These are phyloP conservation scores for Periophthalmus magnuspinnatus DNA, from an alignment of 2,797 vertebrate species.

Conservation along the genomic window DNA sequence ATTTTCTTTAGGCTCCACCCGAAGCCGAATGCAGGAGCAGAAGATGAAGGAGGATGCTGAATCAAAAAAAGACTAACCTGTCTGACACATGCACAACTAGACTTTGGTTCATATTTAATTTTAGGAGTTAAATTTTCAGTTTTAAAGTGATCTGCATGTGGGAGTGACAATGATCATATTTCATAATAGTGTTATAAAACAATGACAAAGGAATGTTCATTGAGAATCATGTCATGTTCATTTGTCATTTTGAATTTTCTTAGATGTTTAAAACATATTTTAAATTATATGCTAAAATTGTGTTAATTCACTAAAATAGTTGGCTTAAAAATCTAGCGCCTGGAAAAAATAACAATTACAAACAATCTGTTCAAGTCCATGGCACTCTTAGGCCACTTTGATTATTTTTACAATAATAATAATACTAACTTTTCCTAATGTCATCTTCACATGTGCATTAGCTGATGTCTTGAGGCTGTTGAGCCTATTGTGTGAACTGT, in stretches of 20 bases:
- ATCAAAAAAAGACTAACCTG: conserved; percentile 76
- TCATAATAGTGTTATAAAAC: background rate
- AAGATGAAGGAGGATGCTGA: conserved; percentile 88
- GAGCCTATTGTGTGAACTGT: background rate
- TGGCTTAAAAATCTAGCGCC: background rate
- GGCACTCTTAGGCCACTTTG: background rate
- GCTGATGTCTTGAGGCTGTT: background rate
- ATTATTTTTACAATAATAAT: no score
- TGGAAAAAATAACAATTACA: no score
- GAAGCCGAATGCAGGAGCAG: conserved; percentile 94
- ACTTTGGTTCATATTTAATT: conserved; percentile 33
- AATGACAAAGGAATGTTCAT: background rate
- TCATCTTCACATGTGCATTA: background rate
- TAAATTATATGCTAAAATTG: background rate
- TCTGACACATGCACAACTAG: conserved; percentile 38
- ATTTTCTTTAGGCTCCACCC: conserved; percentile 83
- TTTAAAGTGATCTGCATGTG: conserved; percentile 33
- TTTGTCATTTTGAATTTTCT: conserved; percentile 5
- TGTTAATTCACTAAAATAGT: background rate
- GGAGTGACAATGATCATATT: conserved; percentile 22
- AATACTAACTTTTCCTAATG: background rate
- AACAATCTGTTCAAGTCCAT: background rate
- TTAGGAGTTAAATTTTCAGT: conserved; percentile 45
- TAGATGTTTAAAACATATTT: conserved; percentile 32
- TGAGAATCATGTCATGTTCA: background rate